Evolutionary conservation across 2,797 vertebrate genomes (phyloP).

Genomic region (Mormyrops attenuatus): DNA sequence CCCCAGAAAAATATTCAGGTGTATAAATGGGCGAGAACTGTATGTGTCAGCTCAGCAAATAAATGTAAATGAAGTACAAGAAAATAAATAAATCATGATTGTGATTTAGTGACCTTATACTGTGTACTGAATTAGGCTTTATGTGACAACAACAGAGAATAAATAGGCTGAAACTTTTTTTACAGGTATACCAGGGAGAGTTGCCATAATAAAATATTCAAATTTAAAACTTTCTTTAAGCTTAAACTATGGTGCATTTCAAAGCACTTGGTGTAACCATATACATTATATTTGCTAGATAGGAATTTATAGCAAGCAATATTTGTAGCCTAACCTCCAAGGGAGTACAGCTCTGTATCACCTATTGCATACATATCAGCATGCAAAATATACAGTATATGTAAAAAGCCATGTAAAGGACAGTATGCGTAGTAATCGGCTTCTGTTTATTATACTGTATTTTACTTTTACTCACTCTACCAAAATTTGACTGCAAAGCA

Average conservation of each 20-base stretch:
- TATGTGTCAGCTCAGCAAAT: not conserved
- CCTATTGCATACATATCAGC: not conserved
- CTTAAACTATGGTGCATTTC: not conserved
- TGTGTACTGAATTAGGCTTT: not conserved
- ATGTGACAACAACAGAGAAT: not conserved
- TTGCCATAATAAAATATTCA: not conserved
- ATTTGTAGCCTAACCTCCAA: not conserved
- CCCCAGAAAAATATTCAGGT: not conserved
- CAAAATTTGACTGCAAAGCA: not conserved
- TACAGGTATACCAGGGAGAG: not conserved
- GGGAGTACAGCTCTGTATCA: not conserved
- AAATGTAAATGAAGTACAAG: constrained; percentile 8
- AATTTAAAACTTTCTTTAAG: not conserved
- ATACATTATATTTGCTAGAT: not conserved
- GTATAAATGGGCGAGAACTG: not conserved
- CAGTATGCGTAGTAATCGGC: not conserved
- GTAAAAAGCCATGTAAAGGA: not conserved
- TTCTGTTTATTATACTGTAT: not conserved
- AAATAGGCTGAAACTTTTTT: not conserved
- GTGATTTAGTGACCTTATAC: not conserved
- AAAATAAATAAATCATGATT: constrained; percentile 10
- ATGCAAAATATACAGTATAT: not conserved
- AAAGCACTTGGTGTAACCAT: not conserved
- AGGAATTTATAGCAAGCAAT: not conserved
- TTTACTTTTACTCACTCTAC: not conserved